Evolutionary conservation across 2,888 invertebrate species (phyloP), one percentile per base, ranked within the genome.

Genomic region (Drosophila diplacantha): DNA sequence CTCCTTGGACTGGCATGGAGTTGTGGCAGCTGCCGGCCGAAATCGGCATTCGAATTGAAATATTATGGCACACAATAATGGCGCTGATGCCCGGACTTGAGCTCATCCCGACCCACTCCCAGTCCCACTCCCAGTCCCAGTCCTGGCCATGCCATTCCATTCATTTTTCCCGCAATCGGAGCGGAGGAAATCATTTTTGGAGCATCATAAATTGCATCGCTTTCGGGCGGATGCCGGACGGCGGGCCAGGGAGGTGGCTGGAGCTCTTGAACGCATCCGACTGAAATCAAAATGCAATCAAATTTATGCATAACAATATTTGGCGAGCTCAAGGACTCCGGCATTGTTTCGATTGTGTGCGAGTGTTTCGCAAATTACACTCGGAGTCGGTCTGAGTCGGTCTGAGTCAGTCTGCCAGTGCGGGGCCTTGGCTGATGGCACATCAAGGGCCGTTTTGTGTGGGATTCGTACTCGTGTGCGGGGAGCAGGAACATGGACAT

Each of bases 241-340:
- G 24, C 24, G 24, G 24, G 24, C 6, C 24, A 5, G 6, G 2
- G 16, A 12, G 43, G 5, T 29, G 20, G 44, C 14, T 44, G 44
- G 16, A 35, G 20, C 22, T 16, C 49, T 52, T 18, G 31, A 43
- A 50, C 34, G 34, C 46, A 59, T 57, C 50, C 38, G 50, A 69
- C 54, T 69, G 46, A 62, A 69, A 69, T 62, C 62, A 41, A 62
- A 68, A 62, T 69, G 41, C 55, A 69, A 68, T 68, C 55, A 69
- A 69, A 52, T 68, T 68, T 68, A 55, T 68, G 68, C 69, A 62
- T 43, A 69, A 51, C 41, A 61, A 63, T 61, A 61, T 63, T 63
- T 60, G 26, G 44, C 34, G 43, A 44, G 60, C 43, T 58, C 43
- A 44, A 59, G 43, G 20, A 37, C 43, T 43, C 32, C 0, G 35